Evolutionary conservation across 1,140 invertebrate species (phyloP).

Genomic region (Sarcophaga peregrina): DNA sequence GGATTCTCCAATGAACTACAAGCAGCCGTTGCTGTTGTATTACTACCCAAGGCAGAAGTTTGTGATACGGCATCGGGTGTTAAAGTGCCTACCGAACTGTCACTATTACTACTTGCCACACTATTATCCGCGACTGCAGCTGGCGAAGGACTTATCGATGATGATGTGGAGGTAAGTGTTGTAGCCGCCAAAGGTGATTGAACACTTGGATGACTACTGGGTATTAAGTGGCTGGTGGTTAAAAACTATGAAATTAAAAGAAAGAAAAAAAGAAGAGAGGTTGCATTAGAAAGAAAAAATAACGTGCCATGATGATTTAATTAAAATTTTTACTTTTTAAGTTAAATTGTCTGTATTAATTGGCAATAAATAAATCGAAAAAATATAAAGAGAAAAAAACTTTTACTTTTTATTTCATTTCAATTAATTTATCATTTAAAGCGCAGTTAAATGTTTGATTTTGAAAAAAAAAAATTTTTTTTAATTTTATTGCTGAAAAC

Average conservation of each 20-base stretch:
- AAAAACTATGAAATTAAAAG: constrained; percentile 38
- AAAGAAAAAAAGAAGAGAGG: no score
- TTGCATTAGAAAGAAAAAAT: no score
- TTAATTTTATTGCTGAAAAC: background rate
- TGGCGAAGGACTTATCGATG: constrained; percentile 70
- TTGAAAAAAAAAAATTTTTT: no score
- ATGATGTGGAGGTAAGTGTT: constrained; percentile 67
- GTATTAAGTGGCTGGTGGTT: constrained; percentile 50
- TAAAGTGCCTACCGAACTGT: constrained; percentile 68
- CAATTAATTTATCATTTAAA: background rate
- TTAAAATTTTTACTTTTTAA: no score
- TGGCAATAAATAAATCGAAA: no score
- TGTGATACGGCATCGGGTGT: constrained; percentile 76
- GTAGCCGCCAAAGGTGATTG: constrained; percentile 67
- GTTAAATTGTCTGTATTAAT: no score
- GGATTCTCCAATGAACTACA: constrained; percentile 37
- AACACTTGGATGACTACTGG: constrained; percentile 71
- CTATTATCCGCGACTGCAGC: constrained; percentile 39
- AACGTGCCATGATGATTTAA: background rate
- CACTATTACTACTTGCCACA: constrained; percentile 40
- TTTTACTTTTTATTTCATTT: background rate
- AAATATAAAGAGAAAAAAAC: background rate
- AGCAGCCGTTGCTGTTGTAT: constrained; percentile 58
- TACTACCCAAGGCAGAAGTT: constrained; percentile 66
- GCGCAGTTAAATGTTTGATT: background rate